Percentiles rank a stretch among this genome's conserved stretches.
Conservation (phyloP, 2,113 vertebrate species). For the Caracal caracal region DNA sequence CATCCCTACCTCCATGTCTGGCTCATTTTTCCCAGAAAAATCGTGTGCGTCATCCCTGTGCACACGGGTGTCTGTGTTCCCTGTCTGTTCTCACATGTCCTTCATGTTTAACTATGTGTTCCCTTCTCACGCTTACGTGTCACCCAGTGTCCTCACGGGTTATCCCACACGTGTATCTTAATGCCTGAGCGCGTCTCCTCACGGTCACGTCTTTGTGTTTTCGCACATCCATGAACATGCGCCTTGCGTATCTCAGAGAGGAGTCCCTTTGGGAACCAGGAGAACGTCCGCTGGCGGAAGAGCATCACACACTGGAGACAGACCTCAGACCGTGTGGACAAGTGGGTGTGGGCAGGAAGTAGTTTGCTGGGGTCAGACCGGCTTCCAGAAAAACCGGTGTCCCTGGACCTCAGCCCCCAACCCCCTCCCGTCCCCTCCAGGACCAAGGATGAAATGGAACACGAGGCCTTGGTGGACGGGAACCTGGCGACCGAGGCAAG, state of each 20-base stretch:
- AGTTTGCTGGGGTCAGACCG: background rate
- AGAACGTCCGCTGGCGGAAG: slow-evolving; percentile 95
- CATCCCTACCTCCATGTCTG: rapidly evolving
- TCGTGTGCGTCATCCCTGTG: rapidly evolving
- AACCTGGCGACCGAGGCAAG: slow-evolving; percentile 93
- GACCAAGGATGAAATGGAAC: slow-evolving; percentile 92
- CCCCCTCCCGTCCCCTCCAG: slow-evolving; percentile 74
- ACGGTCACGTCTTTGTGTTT: background rate
- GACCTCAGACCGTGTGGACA: slow-evolving; percentile 92
- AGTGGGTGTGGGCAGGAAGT: slow-evolving; percentile 83
- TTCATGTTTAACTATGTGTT: background rate
- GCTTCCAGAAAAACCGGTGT: background rate
- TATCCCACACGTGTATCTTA: rapidly evolving
- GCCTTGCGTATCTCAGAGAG: slow-evolving; percentile 85
- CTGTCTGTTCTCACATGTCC: background rate
- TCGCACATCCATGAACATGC: background rate
- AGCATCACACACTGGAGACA: slow-evolving; percentile 94
- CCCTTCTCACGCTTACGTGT: rapidly evolving
- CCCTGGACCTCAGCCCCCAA: no score
- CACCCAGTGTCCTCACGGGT: background rate
- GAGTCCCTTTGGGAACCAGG: slow-evolving; percentile 92
- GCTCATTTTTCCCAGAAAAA: background rate
- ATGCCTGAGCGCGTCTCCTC: rapidly evolving
- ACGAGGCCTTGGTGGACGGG: slow-evolving; percentile 93
- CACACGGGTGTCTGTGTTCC: rapidly evolving